Conservation (phyloP, 2,113 vertebrate genomes). For the Perca flavescens region DNA sequence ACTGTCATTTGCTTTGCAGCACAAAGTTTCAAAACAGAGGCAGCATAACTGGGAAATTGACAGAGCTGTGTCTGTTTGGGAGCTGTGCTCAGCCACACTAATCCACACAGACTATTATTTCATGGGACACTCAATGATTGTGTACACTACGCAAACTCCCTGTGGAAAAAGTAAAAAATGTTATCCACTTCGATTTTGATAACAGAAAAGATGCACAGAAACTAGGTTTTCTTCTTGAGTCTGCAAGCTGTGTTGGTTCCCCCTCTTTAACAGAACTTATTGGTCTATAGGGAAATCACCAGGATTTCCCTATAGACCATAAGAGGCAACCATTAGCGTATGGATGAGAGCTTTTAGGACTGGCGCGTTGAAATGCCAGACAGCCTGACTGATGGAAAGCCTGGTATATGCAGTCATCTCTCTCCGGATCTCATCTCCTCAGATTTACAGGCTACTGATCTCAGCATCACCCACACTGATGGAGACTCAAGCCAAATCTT, state of each 20-base stretch:
- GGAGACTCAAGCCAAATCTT: conserved; percentile 22
- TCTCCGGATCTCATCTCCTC: conserved; percentile 51
- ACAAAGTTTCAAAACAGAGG: conserved; percentile 40
- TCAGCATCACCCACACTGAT: conserved; percentile 39
- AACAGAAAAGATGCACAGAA: conserved; percentile 6
- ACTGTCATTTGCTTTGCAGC: conserved; percentile 24
- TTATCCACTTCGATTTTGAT: conserved; percentile 8
- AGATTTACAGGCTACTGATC: conserved; percentile 65
- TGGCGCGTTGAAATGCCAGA: conserved; percentile 14
- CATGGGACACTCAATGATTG: conserved; percentile 44
- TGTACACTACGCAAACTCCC: conserved; percentile 33
- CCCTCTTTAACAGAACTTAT: conserved; percentile 34
- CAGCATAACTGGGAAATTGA: conserved; percentile 31
- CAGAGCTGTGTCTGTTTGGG: conserved; percentile 31
- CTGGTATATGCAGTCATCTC: conserved; percentile 28
- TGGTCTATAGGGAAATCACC: conserved; percentile 48
- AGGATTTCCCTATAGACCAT: not conserved
- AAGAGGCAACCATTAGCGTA: conserved; percentile 41
- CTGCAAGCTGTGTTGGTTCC: conserved; percentile 20
- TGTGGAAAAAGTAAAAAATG: conserved; percentile 3
- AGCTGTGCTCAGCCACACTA: conserved; percentile 19
- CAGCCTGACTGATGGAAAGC: conserved; percentile 43
- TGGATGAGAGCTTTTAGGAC: conserved; percentile 55
- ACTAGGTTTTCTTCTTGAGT: not conserved
- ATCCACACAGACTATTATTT: conserved; percentile 37